phyloP scores from a whole-genome alignment of 1,140 invertebrate genomes.

The Diuraphis noxia region DNA sequence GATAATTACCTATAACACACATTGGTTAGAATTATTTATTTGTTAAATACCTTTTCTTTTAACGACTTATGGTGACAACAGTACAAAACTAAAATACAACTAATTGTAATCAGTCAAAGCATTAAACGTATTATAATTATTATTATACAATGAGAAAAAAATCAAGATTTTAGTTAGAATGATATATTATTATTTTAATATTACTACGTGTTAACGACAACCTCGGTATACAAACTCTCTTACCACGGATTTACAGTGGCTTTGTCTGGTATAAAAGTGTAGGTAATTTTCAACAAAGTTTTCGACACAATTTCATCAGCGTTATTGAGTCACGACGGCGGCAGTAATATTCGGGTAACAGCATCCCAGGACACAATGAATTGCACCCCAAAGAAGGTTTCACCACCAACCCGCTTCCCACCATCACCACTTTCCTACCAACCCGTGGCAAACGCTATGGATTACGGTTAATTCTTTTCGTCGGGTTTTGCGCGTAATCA shows the following conservation, averaged over 20 bases:
- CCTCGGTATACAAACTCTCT: neutral
- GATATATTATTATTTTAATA: neutral
- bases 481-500: conserved; percentile 22
- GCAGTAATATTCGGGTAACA: neutral
- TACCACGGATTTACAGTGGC: neutral
- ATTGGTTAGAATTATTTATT: neutral
- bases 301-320: conserved; percentile 20
- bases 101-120: neutral
- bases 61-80: neutral
- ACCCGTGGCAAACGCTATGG: neutral
- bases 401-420: neutral
- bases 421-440: neutral
- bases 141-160: neutral
- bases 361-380: conserved; percentile 30
- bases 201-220: neutral
- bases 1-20: neutral
- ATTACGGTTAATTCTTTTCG: conserved; percentile 49
- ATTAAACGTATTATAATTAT: neutral
- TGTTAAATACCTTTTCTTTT: neutral
- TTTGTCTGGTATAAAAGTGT: neutral
- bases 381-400: neutral
- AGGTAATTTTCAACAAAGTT: conserved; percentile 4
- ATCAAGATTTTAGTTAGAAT: neutral
- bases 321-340: conserved; percentile 32
- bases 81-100: neutral